These are phyloP conservation scores for Laticauda colubrina DNA, from an alignment of 2,113 vertebrate species.

Conservation along the genomic window DNA sequence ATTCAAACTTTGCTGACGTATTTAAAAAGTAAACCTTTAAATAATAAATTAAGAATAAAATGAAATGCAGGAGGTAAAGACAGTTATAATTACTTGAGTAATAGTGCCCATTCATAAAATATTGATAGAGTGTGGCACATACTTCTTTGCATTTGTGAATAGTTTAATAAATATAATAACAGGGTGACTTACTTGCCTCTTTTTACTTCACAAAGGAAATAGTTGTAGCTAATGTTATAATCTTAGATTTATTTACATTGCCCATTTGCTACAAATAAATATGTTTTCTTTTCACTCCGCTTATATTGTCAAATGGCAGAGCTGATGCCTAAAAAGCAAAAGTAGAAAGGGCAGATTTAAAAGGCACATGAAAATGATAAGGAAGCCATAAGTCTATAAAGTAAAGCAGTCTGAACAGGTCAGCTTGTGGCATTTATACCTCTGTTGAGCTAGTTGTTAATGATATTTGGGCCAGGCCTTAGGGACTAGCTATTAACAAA, in stretches of 20 bases:
- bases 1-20: neutral
- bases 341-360: neutral
- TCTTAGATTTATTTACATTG: neutral
- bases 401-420: constrained; percentile 14
- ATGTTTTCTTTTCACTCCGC: neutral
- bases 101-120: neutral
- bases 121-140: neutral
- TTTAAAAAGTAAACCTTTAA: neutral
- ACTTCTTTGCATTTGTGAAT: neutral
- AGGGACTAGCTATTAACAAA: constrained; percentile 19
- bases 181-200: neutral
- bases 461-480: constrained; percentile 18
- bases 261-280: neutral
- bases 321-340: neutral
- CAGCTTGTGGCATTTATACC: constrained; percentile 14
- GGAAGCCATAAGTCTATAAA: constrained; percentile 22
- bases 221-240: neutral
- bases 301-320: neutral
- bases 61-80: neutral
- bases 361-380: neutral
- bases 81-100: neutral
- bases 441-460: constrained; percentile 23
- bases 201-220: neutral
- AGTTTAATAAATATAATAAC: neutral
- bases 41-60: neutral